A percentile compares a stretch with the other conserved stretches of the same genome.
Evolutionary conservation across 92 coral and sea anemone genomes (phyloP).

Genomic region (Epizoanthus stellaris): DNA sequence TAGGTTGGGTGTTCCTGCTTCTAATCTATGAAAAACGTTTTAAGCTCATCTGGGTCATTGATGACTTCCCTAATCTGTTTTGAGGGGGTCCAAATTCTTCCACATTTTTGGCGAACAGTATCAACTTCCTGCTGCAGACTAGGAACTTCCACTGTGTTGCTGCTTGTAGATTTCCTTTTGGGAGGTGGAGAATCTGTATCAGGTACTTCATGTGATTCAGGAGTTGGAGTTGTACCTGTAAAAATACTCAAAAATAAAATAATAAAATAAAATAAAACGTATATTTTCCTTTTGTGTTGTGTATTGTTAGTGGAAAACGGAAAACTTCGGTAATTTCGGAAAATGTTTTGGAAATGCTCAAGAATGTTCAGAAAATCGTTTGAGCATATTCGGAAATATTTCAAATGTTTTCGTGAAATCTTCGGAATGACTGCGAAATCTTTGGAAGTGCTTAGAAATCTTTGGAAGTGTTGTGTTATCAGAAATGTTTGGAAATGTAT

Average conservation of each 20-base stretch:
- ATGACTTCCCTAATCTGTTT: background rate
- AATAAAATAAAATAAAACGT: background rate
- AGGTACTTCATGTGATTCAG: background rate
- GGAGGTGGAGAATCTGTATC: background rate
- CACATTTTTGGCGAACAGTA: constrained; percentile 7
- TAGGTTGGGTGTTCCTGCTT: background rate
- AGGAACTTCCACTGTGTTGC: no score
- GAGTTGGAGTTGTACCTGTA: background rate
- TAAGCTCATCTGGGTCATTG: background rate
- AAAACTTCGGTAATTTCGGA: no score
- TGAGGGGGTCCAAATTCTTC: constrained; percentile 7
- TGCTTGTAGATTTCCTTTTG: background rate
- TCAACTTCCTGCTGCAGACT: background rate
- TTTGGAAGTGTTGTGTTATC: no score
- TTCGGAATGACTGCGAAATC: no score
- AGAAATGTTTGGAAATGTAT: no score
- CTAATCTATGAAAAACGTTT: background rate
- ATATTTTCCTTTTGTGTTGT: background rate
- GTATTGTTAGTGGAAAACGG: background rate
- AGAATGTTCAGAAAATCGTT: no score
- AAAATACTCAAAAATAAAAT: background rate
- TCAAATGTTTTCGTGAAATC: no score
- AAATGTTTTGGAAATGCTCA: no score
- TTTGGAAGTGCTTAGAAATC: no score
- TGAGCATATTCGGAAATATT: no score